These are phyloP conservation scores for Slavum lentiscoides DNA, from an alignment of 2,888 invertebrate genomes.

Conservation along the genomic window DNA sequence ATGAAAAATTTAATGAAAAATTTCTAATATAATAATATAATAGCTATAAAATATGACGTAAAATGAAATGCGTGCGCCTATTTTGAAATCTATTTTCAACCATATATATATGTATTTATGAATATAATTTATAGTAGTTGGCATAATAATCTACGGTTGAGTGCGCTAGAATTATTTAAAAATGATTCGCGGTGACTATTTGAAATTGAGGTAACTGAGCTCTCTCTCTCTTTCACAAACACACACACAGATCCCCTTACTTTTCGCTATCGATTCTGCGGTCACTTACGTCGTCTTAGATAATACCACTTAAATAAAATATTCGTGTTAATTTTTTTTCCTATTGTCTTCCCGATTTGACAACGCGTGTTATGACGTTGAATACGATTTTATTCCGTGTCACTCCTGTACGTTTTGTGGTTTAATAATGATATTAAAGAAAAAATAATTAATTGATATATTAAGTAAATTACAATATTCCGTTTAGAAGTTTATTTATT, in stretches of 20 bases:
- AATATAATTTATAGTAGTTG: too few species aligned
- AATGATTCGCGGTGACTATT: conserved; percentile 12
- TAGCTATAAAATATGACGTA: conserved; percentile 15
- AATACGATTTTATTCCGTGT: too few species aligned
- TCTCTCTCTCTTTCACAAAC: background rate
- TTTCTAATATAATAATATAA: background rate
- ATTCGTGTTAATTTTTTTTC: too few species aligned
- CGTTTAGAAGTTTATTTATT: too few species aligned
- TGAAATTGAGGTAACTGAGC: conserved; percentile 17
- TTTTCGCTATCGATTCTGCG: background rate
- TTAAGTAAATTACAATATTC: too few species aligned
- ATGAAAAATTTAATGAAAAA: background rate
- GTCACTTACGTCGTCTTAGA: background rate
- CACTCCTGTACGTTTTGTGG: too few species aligned
- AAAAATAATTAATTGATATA: too few species aligned
- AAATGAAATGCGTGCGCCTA: background rate
- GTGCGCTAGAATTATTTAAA: conserved; percentile 30
- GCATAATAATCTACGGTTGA: conserved; percentile 32
- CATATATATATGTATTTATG: background rate
- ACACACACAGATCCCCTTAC: background rate
- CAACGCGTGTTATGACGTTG: too few species aligned
- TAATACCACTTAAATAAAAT: too few species aligned
- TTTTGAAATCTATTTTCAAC: conserved; percentile 22
- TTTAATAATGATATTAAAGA: too few species aligned
- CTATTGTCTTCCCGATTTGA: too few species aligned